Conservation (phyloP, 1,140 invertebrate species). For the Polypedilum vanderplanki region DNA sequence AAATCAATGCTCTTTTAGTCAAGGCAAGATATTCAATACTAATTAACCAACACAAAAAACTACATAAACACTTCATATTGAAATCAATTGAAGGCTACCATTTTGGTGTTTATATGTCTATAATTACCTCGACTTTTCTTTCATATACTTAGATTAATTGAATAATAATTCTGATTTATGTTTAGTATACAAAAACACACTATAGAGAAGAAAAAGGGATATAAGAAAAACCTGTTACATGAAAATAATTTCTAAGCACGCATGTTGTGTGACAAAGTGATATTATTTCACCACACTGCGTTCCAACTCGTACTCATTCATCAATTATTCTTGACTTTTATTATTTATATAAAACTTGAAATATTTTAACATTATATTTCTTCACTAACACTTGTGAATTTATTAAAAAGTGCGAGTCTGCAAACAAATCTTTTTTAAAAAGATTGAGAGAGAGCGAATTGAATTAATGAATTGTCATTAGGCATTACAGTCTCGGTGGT, state of each 20-base stretch:
- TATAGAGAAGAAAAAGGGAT: not conserved
- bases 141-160: slow-evolving; percentile 19
- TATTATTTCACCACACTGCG: not conserved
- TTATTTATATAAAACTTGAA: no score
- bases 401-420: no score
- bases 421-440: not conserved
- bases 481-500: no score
- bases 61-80: not conserved
- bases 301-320: not conserved
- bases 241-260: slow-evolving; percentile 18
- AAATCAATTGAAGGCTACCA: not conserved
- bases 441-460: no score
- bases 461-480: no score
- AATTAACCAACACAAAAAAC: not conserved
- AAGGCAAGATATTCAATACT: no score
- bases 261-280: slow-evolving; percentile 5
- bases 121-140: slow-evolving; percentile 7
- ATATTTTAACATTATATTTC: no score
- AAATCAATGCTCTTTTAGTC: no score
- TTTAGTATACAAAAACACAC: not conserved
- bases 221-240: slow-evolving; percentile 6
- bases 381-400: no score
- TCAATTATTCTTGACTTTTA: slow-evolving; percentile 13
- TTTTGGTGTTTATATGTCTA: not conserved
- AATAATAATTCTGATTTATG: slow-evolving; percentile 20